Conservation (phyloP, 1,140 invertebrate genomes). For the Lepidotrigona ventralis region DNA sequence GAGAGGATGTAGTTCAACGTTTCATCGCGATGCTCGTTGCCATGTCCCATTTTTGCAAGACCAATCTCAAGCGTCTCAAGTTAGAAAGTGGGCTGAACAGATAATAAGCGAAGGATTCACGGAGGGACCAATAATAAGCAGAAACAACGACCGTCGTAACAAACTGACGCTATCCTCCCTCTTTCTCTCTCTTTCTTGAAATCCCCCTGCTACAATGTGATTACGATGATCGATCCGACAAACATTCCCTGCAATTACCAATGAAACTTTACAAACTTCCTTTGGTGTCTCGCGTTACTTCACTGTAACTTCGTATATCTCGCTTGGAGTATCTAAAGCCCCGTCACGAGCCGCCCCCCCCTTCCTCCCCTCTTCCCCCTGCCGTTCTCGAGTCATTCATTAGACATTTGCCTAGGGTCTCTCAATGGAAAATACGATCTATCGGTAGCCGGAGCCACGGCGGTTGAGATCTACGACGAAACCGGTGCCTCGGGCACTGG, state of each 20-base stretch:
- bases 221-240: not conserved
- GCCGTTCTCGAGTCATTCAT: not conserved
- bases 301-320: not conserved
- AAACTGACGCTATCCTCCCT: too few relatives aligned
- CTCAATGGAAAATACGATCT: not conserved
- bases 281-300: not conserved
- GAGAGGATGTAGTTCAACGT: not conserved
- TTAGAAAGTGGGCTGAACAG: too few relatives aligned
- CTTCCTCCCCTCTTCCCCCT: too few relatives aligned
- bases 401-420: not conserved
- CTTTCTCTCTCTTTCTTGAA: too few relatives aligned
- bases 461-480: slow-evolving; percentile 27
- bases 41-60: too few relatives aligned
- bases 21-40: not conserved
- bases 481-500: slow-evolving; percentile 26
- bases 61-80: not conserved
- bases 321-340: not conserved
- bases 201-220: not conserved
- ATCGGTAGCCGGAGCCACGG: not conserved
- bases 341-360: not conserved
- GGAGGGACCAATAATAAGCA: too few relatives aligned
- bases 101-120: too few relatives aligned
- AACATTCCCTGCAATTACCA: not conserved
- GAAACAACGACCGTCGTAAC: too few relatives aligned
- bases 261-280: not conserved